phyloP scores from a whole-genome alignment of 2,888 invertebrate species.

The Parapristionchus giblindavisi region DNA sequence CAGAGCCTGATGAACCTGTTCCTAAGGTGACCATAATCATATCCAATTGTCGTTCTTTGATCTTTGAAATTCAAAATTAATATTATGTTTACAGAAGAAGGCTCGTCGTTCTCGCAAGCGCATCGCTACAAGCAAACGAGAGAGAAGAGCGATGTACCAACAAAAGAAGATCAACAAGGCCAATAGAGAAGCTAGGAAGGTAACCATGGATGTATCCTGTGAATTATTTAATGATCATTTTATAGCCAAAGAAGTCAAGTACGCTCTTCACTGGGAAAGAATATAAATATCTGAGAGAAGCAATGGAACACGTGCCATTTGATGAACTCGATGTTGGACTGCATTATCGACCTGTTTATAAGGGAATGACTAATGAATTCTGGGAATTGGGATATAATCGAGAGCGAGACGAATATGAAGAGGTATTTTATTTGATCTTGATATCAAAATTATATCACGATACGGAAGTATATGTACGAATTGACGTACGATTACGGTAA shows the following conservation, averaged over 20 bases:
- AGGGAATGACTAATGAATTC: too few species aligned
- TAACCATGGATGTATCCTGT: too few species aligned
- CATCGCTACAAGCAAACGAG: slow-evolving; percentile 4
- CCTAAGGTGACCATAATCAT: too few species aligned
- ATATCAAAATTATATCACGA: too few species aligned
- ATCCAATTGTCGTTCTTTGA: too few species aligned
- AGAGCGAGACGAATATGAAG: slow-evolving; percentile 14
- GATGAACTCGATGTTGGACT: background rate
- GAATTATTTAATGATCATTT: too few species aligned
- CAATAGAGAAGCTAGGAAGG: background rate
- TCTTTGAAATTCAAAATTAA: too few species aligned
- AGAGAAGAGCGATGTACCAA: slow-evolving; percentile 17
- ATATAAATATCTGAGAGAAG: background rate
- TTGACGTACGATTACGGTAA: too few species aligned
- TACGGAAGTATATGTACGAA: too few species aligned
- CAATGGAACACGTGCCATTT: background rate
- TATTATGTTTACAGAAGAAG: slow-evolving; percentile 11
- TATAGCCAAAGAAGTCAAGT: too few species aligned
- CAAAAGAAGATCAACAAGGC: slow-evolving; percentile 15
- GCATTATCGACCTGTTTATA: background rate
- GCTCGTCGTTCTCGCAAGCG: slow-evolving; percentile 1
- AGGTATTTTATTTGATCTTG: background rate
- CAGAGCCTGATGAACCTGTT: too few species aligned
- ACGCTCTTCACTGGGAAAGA: too few species aligned
- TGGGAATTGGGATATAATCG: slow-evolving; percentile 22